Percentiles rank a stretch among this genome's conserved stretches.
phyloP scores from a whole-genome alignment of 2,888 invertebrate genomes.

The Amblyjoppa fuscipennis region DNA sequence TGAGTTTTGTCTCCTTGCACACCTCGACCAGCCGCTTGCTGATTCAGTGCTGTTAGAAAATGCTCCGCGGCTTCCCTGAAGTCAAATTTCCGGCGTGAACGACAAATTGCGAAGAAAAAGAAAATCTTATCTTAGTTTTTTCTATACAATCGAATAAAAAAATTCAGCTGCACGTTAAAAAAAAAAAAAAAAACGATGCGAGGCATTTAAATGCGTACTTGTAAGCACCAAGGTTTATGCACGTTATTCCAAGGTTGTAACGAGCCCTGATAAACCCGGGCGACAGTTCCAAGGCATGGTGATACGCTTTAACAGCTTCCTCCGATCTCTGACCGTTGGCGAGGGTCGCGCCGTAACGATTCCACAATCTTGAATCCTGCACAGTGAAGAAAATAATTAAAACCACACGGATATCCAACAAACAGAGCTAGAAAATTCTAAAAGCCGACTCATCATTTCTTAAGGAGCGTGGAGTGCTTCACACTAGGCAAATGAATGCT shows the following conservation, averaged over 20 bases:
- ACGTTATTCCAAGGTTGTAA: constrained; percentile 99
- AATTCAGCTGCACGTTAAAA: not conserved
- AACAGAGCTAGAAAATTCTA: no score
- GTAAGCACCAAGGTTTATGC: constrained; percentile 97
- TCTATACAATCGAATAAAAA: not conserved
- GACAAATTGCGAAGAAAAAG: no score
- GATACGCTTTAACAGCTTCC: constrained; percentile 98
- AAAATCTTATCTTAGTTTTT: not conserved
- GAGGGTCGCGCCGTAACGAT: constrained; percentile 97
- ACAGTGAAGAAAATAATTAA: constrained; percentile 46
- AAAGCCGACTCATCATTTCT: no score
- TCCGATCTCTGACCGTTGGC: constrained; percentile 98
- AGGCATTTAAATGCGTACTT: constrained; percentile 84
- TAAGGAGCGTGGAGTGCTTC: no score
- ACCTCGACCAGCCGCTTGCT: constrained; percentile 93
- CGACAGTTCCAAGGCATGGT: constrained; percentile 94
- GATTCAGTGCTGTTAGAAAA: constrained; percentile 96
- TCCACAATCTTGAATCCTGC: constrained; percentile 97
- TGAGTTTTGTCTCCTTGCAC: constrained; percentile 83
- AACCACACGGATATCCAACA: not conserved
- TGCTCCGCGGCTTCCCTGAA: constrained; percentile 97
- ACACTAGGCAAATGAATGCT: no score
- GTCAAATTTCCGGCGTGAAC: not conserved
- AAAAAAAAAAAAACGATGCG: no score
- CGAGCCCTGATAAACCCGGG: constrained; percentile 99